These are phyloP conservation scores for Bruchidius siliquastri DNA, from an alignment of 2,888 invertebrate species.

Conservation along the genomic window DNA sequence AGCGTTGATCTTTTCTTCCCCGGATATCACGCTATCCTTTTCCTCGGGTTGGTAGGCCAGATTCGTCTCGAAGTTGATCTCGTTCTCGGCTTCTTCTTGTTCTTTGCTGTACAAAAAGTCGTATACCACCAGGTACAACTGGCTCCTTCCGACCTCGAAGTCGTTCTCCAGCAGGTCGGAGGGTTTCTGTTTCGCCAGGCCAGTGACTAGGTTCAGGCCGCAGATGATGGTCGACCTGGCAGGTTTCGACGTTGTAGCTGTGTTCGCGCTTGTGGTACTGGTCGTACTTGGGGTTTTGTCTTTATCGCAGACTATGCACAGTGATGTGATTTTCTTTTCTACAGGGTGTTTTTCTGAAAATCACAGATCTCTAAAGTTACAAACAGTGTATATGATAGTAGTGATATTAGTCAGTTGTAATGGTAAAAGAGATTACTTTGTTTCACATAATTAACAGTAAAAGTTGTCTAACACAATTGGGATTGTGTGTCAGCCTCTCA, in stretches of 20 bases:
- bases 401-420: too few relatives aligned
- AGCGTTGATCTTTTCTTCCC: neutral
- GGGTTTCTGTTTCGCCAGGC: slow-evolving; percentile 18
- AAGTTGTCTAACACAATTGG: too few relatives aligned
- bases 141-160: neutral
- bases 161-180: slow-evolving; percentile 8
- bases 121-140: slow-evolving; percentile 61
- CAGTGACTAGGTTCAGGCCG: slow-evolving; percentile 45
- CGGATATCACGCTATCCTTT: slow-evolving; percentile 12
- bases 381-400: too few relatives aligned
- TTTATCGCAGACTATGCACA: slow-evolving; percentile 46
- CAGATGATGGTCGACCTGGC: slow-evolving; percentile 51
- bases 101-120: slow-evolving; percentile 65
- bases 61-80: slow-evolving; percentile 18
- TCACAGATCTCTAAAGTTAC: too few relatives aligned
- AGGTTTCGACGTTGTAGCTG: slow-evolving; percentile 16
- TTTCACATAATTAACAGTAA: too few relatives aligned
- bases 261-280: slow-evolving; percentile 10
- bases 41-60: slow-evolving; percentile 13
- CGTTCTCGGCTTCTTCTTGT: slow-evolving; percentile 45
- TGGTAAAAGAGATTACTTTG: too few relatives aligned
- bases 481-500: too few relatives aligned
- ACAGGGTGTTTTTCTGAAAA: slow-evolving; percentile 40
- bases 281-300: neutral
- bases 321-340: slow-evolving; percentile 46